phyloP scores from a whole-genome alignment of 2,888 invertebrate species.

The Globia sparganii region DNA sequence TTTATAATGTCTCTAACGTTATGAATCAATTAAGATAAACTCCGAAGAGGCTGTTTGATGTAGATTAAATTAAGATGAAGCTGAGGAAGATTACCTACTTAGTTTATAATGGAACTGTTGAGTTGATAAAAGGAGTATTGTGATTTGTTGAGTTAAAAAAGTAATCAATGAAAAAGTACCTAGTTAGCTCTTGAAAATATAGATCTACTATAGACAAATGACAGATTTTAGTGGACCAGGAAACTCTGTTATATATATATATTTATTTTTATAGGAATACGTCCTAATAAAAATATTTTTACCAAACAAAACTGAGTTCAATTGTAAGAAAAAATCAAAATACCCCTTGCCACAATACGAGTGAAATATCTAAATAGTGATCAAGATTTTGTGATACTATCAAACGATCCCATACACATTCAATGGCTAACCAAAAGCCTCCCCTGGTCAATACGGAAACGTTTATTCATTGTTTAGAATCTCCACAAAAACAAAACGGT shows the following conservation, averaged over 20 bases:
- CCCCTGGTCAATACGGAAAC: not conserved
- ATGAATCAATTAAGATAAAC: constrained; percentile 61
- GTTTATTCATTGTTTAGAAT: not conserved
- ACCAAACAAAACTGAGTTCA: not conserved
- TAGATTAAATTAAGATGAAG: constrained; percentile 43
- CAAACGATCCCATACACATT: no score
- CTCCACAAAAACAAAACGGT: no score
- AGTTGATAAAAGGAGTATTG: constrained; percentile 2
- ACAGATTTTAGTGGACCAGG: no score
- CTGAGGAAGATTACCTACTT: constrained; percentile 34
- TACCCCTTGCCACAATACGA: not conserved
- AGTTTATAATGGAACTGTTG: constrained; percentile 22
- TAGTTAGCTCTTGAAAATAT: not conserved
- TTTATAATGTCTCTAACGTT: constrained; percentile 58
- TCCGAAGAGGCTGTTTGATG: constrained; percentile 37
- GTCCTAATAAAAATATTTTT: not conserved
- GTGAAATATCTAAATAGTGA: no score
- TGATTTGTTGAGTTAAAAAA: not conserved
- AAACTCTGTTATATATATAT: not conserved
- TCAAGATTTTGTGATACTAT: not conserved
- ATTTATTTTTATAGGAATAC: not conserved
- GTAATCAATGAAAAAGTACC: not conserved
- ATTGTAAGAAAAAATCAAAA: no score
- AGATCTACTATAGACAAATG: not conserved
- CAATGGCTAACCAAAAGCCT: no score